Conservation (phyloP, 1,140 invertebrate genomes). For the Aleiodes sp. region DNA sequence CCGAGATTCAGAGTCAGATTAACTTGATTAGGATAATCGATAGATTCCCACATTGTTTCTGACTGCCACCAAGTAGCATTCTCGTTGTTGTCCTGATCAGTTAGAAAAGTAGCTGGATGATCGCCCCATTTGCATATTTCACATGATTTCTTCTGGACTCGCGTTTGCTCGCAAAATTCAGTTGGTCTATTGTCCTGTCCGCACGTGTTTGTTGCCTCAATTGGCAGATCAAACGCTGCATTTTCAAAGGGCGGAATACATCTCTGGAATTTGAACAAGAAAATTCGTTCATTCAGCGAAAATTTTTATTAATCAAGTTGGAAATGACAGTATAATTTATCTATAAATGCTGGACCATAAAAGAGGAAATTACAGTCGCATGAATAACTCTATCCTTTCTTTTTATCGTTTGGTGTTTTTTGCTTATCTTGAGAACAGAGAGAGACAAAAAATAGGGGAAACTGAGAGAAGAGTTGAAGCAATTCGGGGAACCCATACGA, state of each 20-base stretch:
- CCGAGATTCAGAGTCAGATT: slow-evolving; percentile 91
- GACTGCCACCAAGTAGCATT: slow-evolving; percentile 99
- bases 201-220: slow-evolving; percentile 96
- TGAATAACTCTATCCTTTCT: slow-evolving; percentile 1
- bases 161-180: slow-evolving; percentile 92
- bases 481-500: slow-evolving; percentile 23
- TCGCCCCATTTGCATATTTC: slow-evolving; percentile 67
- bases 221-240: slow-evolving; percentile 86
- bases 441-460: no score
- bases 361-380: neutral
- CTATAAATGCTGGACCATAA: neutral
- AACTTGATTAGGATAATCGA: slow-evolving; percentile 90
- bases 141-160: slow-evolving; percentile 68
- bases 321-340: no score
- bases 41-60: slow-evolving; percentile 93
- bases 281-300: no score
- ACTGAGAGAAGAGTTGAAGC: slow-evolving; percentile 12
- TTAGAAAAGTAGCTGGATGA: slow-evolving; percentile 84
- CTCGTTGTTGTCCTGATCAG: slow-evolving; percentile 88
- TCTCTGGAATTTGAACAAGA: slow-evolving; percentile 76
- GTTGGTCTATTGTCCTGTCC: slow-evolving; percentile 77
- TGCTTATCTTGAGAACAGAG: slow-evolving; percentile 18
- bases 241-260: slow-evolving; percentile 97
- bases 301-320: no score
- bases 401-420: slow-evolving; percentile 3